A percentile compares a stretch with the other conserved stretches of the same genome.
These are phyloP conservation scores for Chorisops tibialis DNA, from an alignment of 2,888 invertebrate genomes.

Conservation along the genomic window DNA sequence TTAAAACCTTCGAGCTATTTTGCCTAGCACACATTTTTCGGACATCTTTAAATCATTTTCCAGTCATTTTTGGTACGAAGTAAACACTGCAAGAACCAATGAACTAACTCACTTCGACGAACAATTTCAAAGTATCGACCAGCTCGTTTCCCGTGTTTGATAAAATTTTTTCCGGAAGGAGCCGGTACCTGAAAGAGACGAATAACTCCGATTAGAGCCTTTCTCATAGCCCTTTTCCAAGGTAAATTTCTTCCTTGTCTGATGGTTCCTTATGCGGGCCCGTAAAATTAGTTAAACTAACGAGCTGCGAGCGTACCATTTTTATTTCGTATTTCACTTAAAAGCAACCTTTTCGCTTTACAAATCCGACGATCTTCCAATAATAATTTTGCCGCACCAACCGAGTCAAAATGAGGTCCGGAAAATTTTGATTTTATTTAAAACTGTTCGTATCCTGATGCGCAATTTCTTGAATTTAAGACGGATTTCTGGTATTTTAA, in stretches of 20 bases:
- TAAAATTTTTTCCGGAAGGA: slow-evolving; percentile 74
- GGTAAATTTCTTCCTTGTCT: slow-evolving; percentile 65
- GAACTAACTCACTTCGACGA: slow-evolving; percentile 89
- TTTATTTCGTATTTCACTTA: slow-evolving; percentile 16
- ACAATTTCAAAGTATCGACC: slow-evolving; percentile 82
- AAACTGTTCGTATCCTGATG: no score
- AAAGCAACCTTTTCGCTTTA: not conserved
- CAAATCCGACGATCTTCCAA: not conserved
- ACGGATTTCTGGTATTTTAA: no score
- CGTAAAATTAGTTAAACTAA: slow-evolving; percentile 68
- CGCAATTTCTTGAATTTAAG: no score
- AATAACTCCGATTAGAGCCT: not conserved
- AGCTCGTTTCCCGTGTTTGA: slow-evolving; percentile 69
- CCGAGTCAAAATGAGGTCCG: no score
- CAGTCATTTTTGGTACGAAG: no score
- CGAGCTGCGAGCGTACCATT: slow-evolving; percentile 59
- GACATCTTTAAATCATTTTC: no score
- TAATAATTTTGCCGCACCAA: no score
- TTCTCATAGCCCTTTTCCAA: slow-evolving; percentile 12
- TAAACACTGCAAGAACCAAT: no score
- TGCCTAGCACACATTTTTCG: no score
- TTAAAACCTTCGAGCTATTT: no score
- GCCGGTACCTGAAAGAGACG: slow-evolving; percentile 64
- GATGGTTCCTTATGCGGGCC: slow-evolving; percentile 94
- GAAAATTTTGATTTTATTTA: no score